A percentile compares a stretch with the other conserved stretches of the same genome.
phyloP scores from a whole-genome alignment of 1,140 invertebrate genomes.

The Drosophila saltans region DNA sequence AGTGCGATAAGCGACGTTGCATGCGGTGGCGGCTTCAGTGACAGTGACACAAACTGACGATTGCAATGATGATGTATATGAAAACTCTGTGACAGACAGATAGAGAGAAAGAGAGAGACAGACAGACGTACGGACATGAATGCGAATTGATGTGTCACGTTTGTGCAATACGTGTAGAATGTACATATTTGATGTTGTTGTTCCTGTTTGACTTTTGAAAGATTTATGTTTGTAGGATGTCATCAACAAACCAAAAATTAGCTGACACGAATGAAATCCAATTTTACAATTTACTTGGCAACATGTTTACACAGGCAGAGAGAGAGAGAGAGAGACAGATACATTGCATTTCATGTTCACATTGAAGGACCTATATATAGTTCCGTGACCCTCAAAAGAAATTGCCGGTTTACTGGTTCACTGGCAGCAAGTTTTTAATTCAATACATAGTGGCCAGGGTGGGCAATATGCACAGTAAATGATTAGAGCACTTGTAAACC shows the following conservation, averaged over 20 bases:
- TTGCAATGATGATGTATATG: slow-evolving; percentile 73
- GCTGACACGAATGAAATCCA: slow-evolving; percentile 1
- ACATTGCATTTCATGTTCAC: not conserved
- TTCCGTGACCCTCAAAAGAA: slow-evolving; percentile 18
- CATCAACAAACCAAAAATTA: slow-evolving; percentile 74
- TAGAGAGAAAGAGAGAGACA: slow-evolving; percentile 8
- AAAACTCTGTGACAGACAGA: slow-evolving; percentile 7
- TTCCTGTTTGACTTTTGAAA: slow-evolving; percentile 69
- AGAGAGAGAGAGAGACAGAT: not conserved
- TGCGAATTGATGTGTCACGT: slow-evolving; percentile 79
- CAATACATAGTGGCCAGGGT: slow-evolving; percentile 25
- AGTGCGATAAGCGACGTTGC: slow-evolving; percentile 78
- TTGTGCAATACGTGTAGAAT: slow-evolving; percentile 47
- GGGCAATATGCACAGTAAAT: slow-evolving; percentile 16
- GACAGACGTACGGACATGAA: slow-evolving; percentile 51
- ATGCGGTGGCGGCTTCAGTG: slow-evolving; percentile 56
- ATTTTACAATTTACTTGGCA: not conserved
- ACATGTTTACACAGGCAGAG: too few relatives aligned
- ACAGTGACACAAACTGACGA: slow-evolving; percentile 54
- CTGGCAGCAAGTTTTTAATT: slow-evolving; percentile 15
- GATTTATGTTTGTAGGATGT: slow-evolving; percentile 64
- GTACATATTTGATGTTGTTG: slow-evolving; percentile 16
- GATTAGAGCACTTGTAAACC: too few relatives aligned
- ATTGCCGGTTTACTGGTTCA: not conserved
- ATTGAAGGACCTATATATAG: not conserved